Percentiles rank a stretch among this genome's conserved stretches.
phyloP scores from a whole-genome alignment of 53 echinoderm and acorn worm genomes.

The Zoroaster sp. region DNA sequence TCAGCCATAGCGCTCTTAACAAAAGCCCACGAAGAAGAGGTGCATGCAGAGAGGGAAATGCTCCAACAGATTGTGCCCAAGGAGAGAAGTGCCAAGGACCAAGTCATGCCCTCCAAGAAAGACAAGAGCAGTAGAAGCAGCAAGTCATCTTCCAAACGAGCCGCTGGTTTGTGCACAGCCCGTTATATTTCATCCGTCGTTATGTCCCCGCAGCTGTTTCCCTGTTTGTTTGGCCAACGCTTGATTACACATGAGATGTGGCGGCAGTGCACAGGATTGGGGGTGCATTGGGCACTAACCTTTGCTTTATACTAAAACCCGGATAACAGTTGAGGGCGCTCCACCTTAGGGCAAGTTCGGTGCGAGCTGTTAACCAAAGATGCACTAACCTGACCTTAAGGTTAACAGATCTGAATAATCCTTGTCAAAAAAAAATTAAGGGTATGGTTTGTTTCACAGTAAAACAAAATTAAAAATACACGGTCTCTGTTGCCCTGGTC shows the following conservation, averaged over 20 bases:
- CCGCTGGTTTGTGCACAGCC: constrained; percentile 13
- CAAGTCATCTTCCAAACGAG: constrained; percentile 17
- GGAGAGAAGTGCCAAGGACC: neutral
- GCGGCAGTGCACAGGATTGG: neutral
- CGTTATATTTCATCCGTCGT: neutral
- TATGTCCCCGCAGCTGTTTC: neutral
- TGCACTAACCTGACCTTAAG: too few relatives aligned
- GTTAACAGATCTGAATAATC: too few relatives aligned
- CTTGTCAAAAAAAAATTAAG: too few relatives aligned
- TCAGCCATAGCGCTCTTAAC: constrained; percentile 25
- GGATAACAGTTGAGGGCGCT: too few relatives aligned
- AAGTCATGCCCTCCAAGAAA: neutral
- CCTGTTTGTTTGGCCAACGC: neutral
- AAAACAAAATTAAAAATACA: too few relatives aligned
- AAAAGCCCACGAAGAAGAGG: constrained; percentile 13
- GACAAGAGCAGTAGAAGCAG: neutral
- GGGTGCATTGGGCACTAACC: neutral
- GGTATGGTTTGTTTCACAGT: too few relatives aligned
- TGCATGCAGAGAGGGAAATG: neutral
- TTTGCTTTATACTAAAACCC: neutral
- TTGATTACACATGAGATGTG: neutral
- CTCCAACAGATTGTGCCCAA: neutral
- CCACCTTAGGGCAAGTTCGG: too few relatives aligned
- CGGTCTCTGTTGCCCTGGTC: too few relatives aligned
- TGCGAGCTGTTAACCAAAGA: too few relatives aligned